Percentiles rank a stretch among this genome's conserved stretches.
Evolutionary conservation across 2,888 invertebrate species (phyloP).

Genomic region (Drosophila peninsularis): DNA sequence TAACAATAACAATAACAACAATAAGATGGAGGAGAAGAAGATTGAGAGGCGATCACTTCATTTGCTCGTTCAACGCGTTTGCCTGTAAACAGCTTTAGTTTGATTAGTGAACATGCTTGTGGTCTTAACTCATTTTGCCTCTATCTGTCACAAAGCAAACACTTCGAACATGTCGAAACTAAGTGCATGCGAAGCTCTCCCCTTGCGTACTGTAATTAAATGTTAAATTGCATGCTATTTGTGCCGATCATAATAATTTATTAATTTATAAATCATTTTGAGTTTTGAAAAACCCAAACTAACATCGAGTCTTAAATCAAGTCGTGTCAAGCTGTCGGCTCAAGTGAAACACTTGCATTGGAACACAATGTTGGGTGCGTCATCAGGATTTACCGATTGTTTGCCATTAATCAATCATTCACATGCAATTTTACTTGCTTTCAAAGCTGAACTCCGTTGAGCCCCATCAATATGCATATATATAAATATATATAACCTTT

Average conservation of each 20-base stretch:
- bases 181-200: conserved; percentile 11
- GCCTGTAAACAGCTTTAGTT: conserved; percentile 38
- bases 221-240: conserved; percentile 53
- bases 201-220: conserved; percentile 28
- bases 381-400: conserved; percentile 10
- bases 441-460: conserved; percentile 2
- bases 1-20: conserved; percentile 4
- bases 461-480: background rate
- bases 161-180: conserved; percentile 23
- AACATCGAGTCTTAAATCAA: conserved; percentile 21
- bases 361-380: background rate
- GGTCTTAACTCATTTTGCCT: conserved; percentile 30
- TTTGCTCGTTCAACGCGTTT: conserved; percentile 39
- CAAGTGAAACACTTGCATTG: conserved; percentile 17
- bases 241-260: conserved; percentile 12
- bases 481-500: conserved; percentile 4
- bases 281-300: conserved; percentile 9
- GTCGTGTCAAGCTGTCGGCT: conserved; percentile 1
- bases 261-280: conserved; percentile 10
- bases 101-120: conserved; percentile 17
- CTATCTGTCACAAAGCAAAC: conserved; percentile 25
- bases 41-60: conserved; percentile 62
- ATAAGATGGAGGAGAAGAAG: background rate
- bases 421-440: background rate
- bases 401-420: conserved; percentile 21